Base-by-base conservation (phyloP, 2,888 invertebrate genomes). In the Ligdia adustata region DNA sequence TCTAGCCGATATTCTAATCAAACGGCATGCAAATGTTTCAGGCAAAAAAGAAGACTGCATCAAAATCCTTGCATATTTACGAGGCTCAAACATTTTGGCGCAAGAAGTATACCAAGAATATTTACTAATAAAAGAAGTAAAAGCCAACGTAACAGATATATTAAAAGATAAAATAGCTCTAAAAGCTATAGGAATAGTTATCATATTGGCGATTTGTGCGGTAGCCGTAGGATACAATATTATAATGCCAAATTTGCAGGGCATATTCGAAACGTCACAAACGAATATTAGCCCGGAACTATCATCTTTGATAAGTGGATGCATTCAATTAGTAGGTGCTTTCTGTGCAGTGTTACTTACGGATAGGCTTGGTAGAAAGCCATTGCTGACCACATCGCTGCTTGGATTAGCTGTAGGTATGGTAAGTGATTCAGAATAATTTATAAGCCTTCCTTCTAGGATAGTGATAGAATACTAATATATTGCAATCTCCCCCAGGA, bases 171-270 rank as follows among this genome's bases (percentile, higher is more conserved):
- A 55, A 52, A 48, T 38, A 4, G 65, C 74, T 7, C 13, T 70
- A 3, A 75, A 71, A 52, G 60, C 67, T 2, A 12, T 75, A 1
- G 32, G 34, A 1, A 57, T 69, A 6, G 61, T 61, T 0, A 39
- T 66, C 2, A 6, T 71, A 0, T 26, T 78, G 4, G 54, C 54
- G 2, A 31, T 60, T 1, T 65, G 69, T 2, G 18, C 53, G 0
- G 73, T 75, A 38, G 4, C 70, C 0, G 58, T 64, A 1, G 75
- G 75, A 0, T 74, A 57, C 13, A 74, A 72, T 27, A 66, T 69
- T 0, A 64, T 79, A 0, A 34, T 60, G n/a, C 59, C 64, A 13
- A 75, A 76, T 39, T 46, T 75, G 12, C 77, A 77, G 56, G 67
- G 70, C 0, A 64, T 79, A 31, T 58, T 79, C 18, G 63, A 64